Evolutionary conservation across 2,888 invertebrate species (phyloP).

Genomic region (Zelleria hepariella): DNA sequence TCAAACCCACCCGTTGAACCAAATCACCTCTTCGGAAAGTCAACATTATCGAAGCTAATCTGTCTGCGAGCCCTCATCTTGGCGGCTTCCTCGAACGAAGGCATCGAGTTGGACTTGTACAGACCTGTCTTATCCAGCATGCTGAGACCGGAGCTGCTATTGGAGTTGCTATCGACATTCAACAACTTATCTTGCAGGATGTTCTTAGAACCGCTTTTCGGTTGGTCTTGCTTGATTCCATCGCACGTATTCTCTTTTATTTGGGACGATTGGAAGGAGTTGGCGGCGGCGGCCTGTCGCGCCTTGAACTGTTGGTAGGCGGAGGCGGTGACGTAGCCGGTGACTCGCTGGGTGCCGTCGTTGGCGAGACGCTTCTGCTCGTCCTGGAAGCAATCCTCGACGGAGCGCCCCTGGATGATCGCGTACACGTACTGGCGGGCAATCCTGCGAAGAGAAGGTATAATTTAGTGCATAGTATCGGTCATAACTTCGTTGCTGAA

Average conservation of each 20-base stretch:
- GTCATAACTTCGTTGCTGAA: no score
- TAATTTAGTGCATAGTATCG: background rate
- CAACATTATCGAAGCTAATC: constrained; percentile 73
- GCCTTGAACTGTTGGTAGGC: constrained; percentile 50
- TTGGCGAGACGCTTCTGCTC: constrained; percentile 47
- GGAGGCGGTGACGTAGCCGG: constrained; percentile 65
- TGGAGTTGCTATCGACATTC: constrained; percentile 46
- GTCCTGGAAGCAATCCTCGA: constrained; percentile 74
- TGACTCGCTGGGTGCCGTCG: constrained; percentile 42
- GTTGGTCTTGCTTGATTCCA: constrained; percentile 38
- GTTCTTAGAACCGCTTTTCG: constrained; percentile 47
- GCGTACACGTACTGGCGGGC: constrained; percentile 76
- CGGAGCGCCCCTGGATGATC: constrained; percentile 75
- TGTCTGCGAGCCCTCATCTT: constrained; percentile 71
- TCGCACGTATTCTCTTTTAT: constrained; percentile 58
- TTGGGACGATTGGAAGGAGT: constrained; percentile 27
- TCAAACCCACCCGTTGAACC: background rate
- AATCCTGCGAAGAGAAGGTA: constrained; percentile 49
- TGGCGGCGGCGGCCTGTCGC: constrained; percentile 29
- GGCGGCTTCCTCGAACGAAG: constrained; percentile 56
- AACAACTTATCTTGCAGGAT: constrained; percentile 62
- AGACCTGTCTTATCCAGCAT: constrained; percentile 42
- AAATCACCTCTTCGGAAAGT: constrained; percentile 61
- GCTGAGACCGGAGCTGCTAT: constrained; percentile 45
- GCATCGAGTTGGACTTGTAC: constrained; percentile 59